Conservation (phyloP, 2,888 invertebrate species). For the Ophonus ardosiacus region DNA sequence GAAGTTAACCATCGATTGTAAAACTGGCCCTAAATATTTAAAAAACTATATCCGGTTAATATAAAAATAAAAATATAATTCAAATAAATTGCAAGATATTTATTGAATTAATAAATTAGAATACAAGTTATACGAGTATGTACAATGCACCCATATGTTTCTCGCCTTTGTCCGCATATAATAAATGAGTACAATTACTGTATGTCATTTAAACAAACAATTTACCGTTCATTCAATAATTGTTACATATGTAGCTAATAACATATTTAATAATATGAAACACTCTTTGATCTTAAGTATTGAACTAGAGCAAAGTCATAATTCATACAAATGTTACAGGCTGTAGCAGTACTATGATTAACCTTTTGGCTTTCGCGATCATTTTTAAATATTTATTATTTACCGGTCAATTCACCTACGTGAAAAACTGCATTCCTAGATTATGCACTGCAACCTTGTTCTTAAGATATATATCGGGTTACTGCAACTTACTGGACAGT, state of each 20-base stretch:
- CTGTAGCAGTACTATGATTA: not conserved
- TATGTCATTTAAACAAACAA: not conserved
- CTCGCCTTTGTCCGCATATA: too few relatives aligned
- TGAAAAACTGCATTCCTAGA: not conserved
- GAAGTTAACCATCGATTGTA: too few relatives aligned
- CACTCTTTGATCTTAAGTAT: not conserved
- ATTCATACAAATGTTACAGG: not conserved
- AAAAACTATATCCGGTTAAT: too few relatives aligned
- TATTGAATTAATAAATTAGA: too few relatives aligned
- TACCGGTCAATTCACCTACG: not conserved
- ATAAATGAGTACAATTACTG: too few relatives aligned
- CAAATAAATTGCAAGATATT: too few relatives aligned
- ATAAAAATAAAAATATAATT: too few relatives aligned
- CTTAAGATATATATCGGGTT: not conserved
- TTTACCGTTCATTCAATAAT: not conserved
- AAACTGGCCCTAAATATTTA: too few relatives aligned
- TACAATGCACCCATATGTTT: too few relatives aligned
- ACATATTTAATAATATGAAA: not conserved
- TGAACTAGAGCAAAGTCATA: not conserved
- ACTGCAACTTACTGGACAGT: not conserved
- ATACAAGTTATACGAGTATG: too few relatives aligned
- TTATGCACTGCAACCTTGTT: not conserved
- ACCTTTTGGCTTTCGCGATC: slow-evolving; percentile 24
- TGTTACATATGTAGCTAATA: not conserved
- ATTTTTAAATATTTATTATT: slow-evolving; percentile 20